Evolutionary conservation across 2,888 invertebrate species (phyloP).

Genomic region (Eurois occulta): DNA sequence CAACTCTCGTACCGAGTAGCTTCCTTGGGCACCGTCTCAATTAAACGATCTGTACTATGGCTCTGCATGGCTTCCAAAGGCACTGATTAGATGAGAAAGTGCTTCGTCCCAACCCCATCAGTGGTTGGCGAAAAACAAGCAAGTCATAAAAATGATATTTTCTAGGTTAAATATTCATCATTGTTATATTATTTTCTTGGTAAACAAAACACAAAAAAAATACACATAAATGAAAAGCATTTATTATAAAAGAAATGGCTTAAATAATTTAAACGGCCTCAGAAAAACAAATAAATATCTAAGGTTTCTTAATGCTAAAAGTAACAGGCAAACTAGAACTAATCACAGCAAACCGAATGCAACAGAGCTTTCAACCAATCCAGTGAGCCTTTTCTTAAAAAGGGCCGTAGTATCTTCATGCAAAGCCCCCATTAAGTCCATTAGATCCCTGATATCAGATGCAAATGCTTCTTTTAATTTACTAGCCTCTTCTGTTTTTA

Average conservation of each 20-base stretch:
- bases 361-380: conserved; percentile 64
- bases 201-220: too few species aligned
- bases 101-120: background rate
- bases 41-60: too few species aligned
- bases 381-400: conserved; percentile 63
- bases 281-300: background rate
- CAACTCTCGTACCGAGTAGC: too few species aligned
- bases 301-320: background rate
- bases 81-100: background rate
- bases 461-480: conserved; percentile 51
- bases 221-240: background rate
- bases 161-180: background rate
- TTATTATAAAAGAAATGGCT: background rate
- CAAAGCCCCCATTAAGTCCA: background rate
- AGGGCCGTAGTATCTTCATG: conserved; percentile 50
- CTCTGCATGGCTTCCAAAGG: background rate
- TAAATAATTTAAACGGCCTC: background rate
- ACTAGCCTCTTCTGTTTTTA: conserved; percentile 65
- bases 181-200: background rate
- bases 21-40: too few species aligned
- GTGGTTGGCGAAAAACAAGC: background rate
- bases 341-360: conserved; percentile 62
- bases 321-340: background rate
- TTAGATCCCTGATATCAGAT: background rate
- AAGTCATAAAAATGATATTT: too few species aligned